Conservation (phyloP, 2,888 invertebrate genomes). For the Leuctra nigra region DNA sequence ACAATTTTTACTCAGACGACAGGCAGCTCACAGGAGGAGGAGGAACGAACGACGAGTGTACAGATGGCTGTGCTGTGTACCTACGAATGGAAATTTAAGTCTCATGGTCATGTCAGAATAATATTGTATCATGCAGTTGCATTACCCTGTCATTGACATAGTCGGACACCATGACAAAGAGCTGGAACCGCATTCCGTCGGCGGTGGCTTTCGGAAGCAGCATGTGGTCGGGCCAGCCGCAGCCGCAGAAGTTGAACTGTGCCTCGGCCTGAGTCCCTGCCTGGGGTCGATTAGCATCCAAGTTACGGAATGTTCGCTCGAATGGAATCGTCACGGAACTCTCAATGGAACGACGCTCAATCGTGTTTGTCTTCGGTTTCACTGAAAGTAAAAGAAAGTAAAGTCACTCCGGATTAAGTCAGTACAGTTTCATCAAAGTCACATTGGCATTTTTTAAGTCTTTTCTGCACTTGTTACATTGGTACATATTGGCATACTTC, state of each 20-base stretch:
- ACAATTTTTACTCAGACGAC: no score
- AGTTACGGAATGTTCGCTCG: conserved; percentile 51
- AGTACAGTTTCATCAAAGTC: no score
- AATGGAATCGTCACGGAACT: conserved; percentile 49
- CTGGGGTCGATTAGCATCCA: conserved; percentile 35
- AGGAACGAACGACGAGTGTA: no score
- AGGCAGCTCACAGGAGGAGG: no score
- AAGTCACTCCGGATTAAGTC: no score
- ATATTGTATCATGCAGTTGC: no score
- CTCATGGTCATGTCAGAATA: no score
- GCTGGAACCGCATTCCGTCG: conserved; percentile 34
- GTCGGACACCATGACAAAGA: conserved; percentile 35
- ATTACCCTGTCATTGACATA: conserved; percentile 35
- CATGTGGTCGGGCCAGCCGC: conserved; percentile 58
- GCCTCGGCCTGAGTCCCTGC: background rate
- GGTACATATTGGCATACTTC: no score
- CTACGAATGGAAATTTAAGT: no score
- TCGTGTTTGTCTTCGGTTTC: conserved; percentile 56
- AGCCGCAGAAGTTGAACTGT: conserved; percentile 76
- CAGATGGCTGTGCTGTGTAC: no score
- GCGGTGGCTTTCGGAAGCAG: conserved; percentile 46
- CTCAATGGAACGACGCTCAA: conserved; percentile 57
- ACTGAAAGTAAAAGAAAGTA: conserved; percentile 43
- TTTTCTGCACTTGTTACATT: no score
- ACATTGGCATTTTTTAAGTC: no score